A percentile compares a stretch with the other conserved stretches of the same genome.
phyloP scores from a whole-genome alignment of 2,113 vertebrate genomes.

The Phalacrocorax carbo region DNA sequence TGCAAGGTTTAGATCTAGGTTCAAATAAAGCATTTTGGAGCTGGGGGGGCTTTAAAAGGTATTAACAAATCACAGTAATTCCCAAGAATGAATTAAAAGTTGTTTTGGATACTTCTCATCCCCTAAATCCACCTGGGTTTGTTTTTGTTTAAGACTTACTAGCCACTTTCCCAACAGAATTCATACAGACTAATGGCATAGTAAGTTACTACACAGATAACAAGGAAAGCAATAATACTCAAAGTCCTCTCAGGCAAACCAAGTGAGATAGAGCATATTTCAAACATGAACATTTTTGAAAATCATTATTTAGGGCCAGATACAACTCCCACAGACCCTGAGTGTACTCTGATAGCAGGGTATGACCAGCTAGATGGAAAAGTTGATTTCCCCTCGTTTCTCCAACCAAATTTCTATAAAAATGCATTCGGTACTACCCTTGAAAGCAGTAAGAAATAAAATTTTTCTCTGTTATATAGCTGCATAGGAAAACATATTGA shows the following conservation, averaged over 20 bases:
- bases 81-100: background rate
- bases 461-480: background rate
- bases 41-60: background rate
- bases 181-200: background rate
- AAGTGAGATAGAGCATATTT: background rate
- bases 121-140: background rate
- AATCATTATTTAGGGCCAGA: background rate
- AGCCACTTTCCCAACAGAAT: background rate
- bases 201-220: background rate
- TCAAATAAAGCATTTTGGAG: background rate
- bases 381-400: background rate
- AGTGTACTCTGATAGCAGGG: accelerated
- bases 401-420: background rate
- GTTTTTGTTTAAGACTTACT: background rate
- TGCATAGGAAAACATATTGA: slow-evolving; percentile 13
- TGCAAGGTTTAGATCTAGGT: background rate
- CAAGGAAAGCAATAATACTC: background rate
- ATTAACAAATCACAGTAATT: background rate
- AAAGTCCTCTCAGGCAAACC: background rate
- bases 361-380: background rate
- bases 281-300: background rate
- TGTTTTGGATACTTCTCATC: background rate
- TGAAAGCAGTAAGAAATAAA: slow-evolving; percentile 18
- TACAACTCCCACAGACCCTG: background rate
- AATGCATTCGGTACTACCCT: background rate